Percentiles rank a stretch among this genome's conserved stretches.
Evolutionary conservation across 2,113 vertebrate genomes (phyloP).

Genomic region (Myiopsitta monachus): DNA sequence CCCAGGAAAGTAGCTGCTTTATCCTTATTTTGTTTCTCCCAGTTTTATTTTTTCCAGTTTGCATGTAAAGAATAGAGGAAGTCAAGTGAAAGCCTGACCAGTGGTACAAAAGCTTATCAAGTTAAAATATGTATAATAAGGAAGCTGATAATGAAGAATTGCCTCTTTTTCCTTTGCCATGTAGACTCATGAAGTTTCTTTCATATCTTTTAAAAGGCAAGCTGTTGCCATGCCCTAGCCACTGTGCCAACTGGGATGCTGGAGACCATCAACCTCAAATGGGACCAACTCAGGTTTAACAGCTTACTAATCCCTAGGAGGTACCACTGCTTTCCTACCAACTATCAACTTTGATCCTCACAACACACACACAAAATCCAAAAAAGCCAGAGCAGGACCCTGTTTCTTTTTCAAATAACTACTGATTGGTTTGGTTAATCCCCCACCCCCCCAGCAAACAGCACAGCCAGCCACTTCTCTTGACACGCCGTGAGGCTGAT

Average conservation of each 20-base stretch:
- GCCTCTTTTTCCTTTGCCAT: background rate
- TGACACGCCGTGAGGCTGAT: accelerated
- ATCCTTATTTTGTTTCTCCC: background rate
- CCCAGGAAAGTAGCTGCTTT: background rate
- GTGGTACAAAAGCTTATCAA: background rate
- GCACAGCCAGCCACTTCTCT: background rate
- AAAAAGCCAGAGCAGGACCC: background rate
- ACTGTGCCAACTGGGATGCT: background rate
- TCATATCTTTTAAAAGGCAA: background rate
- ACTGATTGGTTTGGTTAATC: background rate
- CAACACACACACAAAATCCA: background rate
- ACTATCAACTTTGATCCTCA: background rate
- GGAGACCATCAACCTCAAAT: background rate
- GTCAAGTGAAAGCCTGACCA: background rate
- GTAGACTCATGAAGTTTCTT: background rate
- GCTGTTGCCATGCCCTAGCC: background rate
- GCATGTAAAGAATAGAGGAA: background rate
- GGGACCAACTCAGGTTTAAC: background rate
- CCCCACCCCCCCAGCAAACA: background rate
- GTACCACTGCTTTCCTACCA: background rate
- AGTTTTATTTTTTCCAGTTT: background rate
- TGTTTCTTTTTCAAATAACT: background rate
- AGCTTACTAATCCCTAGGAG: background rate
- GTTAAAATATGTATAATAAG: background rate
- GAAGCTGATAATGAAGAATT: background rate